Evolutionary conservation across 1,140 invertebrate genomes (phyloP).

Genomic region (Halyomorpha halys): DNA sequence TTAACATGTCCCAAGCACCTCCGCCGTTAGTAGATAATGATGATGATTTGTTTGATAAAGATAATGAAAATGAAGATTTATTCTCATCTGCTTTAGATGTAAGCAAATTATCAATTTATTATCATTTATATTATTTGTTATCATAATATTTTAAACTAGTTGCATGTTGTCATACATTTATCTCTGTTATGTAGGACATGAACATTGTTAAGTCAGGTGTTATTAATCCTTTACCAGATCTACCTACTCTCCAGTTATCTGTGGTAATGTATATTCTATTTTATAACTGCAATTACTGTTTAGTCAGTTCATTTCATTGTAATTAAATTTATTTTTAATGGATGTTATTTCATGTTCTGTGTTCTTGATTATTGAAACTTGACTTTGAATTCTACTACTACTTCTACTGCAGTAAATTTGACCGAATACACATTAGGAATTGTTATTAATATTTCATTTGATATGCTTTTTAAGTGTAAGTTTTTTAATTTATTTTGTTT

Average conservation of each 20-base stretch:
- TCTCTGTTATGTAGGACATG: constrained; percentile 17
- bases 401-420: too few species aligned
- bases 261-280: constrained; percentile 21
- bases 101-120: constrained; percentile 31
- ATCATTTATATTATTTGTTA: not conserved
- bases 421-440: too few species aligned
- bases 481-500: too few species aligned
- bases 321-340: not conserved
- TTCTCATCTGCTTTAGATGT: constrained; percentile 70
- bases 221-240: constrained; percentile 33
- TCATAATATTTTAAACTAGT: not conserved
- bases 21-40: constrained; percentile 60
- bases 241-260: constrained; percentile 28
- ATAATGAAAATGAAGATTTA: constrained; percentile 63
- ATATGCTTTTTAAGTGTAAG: too few species aligned
- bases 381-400: too few species aligned
- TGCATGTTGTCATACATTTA: constrained; percentile 1
- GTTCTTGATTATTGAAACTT: too few species aligned
- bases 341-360: not conserved
- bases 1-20: constrained; percentile 37
- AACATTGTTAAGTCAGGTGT: constrained; percentile 17
- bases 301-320: not conserved
- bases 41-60: constrained; percentile 51
- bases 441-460: too few species aligned
- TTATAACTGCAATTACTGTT: not conserved